A percentile compares a stretch with the other conserved stretches of the same genome.
Conservation (phyloP, 2,888 invertebrate species). For the Anarsia innoxiella region DNA sequence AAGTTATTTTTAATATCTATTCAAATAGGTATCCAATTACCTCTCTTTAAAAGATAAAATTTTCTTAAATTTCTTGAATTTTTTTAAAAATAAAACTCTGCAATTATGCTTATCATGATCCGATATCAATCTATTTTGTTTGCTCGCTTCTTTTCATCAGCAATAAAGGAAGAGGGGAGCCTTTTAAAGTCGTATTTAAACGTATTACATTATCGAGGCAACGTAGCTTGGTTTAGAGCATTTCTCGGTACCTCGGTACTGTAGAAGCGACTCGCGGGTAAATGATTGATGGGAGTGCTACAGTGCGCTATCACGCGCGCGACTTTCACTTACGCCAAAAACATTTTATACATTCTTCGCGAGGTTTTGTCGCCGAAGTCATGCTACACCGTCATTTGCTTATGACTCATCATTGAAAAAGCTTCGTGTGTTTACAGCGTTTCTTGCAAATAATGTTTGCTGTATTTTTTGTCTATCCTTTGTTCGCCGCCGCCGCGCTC, state of each 20-base stretch:
- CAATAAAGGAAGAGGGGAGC: slow-evolving; percentile 46
- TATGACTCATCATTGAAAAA: background rate
- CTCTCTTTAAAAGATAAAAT: too few relatives aligned
- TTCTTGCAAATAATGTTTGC: background rate
- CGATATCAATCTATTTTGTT: slow-evolving; percentile 66
- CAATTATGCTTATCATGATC: slow-evolving; percentile 50
- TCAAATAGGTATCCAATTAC: too few relatives aligned
- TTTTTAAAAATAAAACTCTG: slow-evolving; percentile 53
- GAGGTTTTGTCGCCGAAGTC: background rate
- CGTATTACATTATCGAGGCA: slow-evolving; percentile 67
- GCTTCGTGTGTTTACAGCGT: too few relatives aligned
- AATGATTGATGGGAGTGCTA: slow-evolving; percentile 64
- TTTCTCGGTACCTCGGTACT: slow-evolving; percentile 61
- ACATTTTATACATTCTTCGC: slow-evolving; percentile 47
- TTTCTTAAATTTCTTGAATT: too few relatives aligned
- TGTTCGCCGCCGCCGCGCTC: background rate
- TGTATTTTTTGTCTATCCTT: background rate
- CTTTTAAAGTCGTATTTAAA: slow-evolving; percentile 63
- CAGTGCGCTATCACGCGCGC: slow-evolving; percentile 48
- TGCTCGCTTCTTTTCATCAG: slow-evolving; percentile 43
- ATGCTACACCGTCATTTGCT: background rate
- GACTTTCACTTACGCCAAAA: slow-evolving; percentile 59
- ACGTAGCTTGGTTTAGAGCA: slow-evolving; percentile 62
- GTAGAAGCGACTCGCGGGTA: slow-evolving; percentile 56
- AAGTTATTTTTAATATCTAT: too few relatives aligned